Base-by-base conservation (phyloP, 2,113 vertebrate genomes). In the Labrus mixtus region DNA sequence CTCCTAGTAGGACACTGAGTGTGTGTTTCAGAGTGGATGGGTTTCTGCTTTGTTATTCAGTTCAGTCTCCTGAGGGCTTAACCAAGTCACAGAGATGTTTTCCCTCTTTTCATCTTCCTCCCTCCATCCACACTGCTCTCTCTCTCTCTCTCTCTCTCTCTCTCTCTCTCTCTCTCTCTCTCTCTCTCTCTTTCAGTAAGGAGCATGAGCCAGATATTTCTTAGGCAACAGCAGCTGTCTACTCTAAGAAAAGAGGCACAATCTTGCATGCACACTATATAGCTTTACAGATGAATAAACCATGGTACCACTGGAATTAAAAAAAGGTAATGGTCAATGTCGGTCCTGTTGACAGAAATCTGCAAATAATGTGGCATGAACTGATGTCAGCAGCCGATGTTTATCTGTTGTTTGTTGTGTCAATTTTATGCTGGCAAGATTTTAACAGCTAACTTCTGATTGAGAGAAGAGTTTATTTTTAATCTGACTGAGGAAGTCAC, bases 231-330 rank as follows among this genome's bases (percentile, higher is more conserved):
- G 74, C 78, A 69, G 82, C 73, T 85, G 73, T 73, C 64, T 67
- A 9, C 55, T 79, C 37, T 55, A 48, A 25, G 53, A 22, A 11
- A 6, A 56, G 25, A 17, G 67, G 50, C 69, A 73, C 69, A 46
- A 0, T 68, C 61, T 6, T 50, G 9, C 39, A 39, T 39, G 43
- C 60, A 41, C 17, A 54, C 13, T 10, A 41, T 46, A 58, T 58
- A 67, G 72, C 62, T 77, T 86, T n/a, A 53, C 68, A 76, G 59
- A 70, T 72, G 78, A 78, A 78, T 83, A 67, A 73, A 64, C 51
- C 39, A 48, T 73, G 68, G 51, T 46, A 33, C 48, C 0, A 5
- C 58, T 53, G 60, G 66, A 68, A 66, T 65, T 59, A 67, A 68
- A 15, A 63, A 55, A 37, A 68, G 23, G 45, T 25, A 25, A 2